Percentiles rank a stretch among this genome's conserved stretches.
These are phyloP conservation scores for Pedetes capensis DNA, from an alignment of 2,113 vertebrate genomes.

Conservation along the genomic window DNA sequence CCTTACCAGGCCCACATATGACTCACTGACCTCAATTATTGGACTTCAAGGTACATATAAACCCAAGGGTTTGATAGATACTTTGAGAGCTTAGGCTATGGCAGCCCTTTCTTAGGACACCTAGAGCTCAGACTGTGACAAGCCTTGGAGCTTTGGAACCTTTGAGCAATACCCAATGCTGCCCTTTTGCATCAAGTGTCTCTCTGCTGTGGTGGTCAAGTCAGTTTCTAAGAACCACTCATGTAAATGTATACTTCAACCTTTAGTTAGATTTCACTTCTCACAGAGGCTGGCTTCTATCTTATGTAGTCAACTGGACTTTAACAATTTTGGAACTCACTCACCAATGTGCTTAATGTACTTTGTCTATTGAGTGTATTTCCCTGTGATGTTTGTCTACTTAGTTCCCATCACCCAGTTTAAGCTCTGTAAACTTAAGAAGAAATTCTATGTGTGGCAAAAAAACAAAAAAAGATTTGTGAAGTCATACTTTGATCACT, in stretches of 20 bases:
- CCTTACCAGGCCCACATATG: background rate
- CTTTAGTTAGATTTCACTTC: background rate
- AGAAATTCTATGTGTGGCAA: background rate
- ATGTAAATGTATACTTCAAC: background rate
- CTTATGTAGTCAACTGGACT: background rate
- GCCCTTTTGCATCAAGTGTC: background rate
- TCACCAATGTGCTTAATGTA: background rate
- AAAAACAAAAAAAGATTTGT: background rate
- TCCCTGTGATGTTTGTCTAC: background rate
- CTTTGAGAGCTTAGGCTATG: too few relatives aligned
- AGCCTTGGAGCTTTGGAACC: background rate
- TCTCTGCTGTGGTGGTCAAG: background rate
- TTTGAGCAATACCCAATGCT: background rate
- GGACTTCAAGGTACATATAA: background rate
- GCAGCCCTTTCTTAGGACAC: background rate
- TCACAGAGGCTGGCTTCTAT: background rate
- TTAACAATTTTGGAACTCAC: background rate
- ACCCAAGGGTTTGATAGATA: background rate
- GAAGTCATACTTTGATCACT: background rate
- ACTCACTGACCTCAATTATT: background rate
- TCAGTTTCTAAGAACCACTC: background rate
- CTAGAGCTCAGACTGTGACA: background rate
- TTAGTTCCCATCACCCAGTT: background rate
- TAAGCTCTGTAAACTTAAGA: background rate
- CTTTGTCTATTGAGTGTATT: background rate